Base-by-base conservation (phyloP, 2,888 invertebrate species). In the Ochlodes sylvanus region DNA sequence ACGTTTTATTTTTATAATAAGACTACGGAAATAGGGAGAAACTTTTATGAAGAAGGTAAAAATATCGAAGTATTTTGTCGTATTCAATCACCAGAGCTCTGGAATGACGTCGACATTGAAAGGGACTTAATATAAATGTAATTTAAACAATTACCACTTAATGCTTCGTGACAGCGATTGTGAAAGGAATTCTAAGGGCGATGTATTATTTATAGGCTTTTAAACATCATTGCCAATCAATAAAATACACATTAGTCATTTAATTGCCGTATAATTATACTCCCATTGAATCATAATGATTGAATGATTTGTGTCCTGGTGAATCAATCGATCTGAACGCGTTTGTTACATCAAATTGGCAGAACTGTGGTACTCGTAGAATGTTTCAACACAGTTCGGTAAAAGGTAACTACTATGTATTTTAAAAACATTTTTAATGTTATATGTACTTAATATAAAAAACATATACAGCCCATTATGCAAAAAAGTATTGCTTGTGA, bases 191-290 rank as follows among this genome's bases (percentile, higher is more conserved):
- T 61, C 54, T 67, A 55, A 67, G 21, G 44, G 61, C 38, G 15
- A 61, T 67, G 67, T 62, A 56, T 67, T 67, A 67, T 67, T 62
- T 34, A 67, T 62, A 44, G 17, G 17, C 52, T 52, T 61, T 55
- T 62, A 62, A 57, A 27, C 61, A 61, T n/a, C 56, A 41, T 41
- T 55, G 32, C 34, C 55, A 27, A 44, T 61, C 44, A 21, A 67
- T 61, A 54, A 47, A 44, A 62, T 62, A 62, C 38, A 62, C 62
- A 62, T 68, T 56, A 62, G 47, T 14, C 55, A 62, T 15, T 47
- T 68, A 68, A 68, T 68, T 62, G 62, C 62, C 62, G 21, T 62
- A 34, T 56, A 67, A 61, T 61, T 56, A 56, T 38, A 41, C 56
- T 34, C 9, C 52, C 52, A 52, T 58, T 58, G 56, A 56, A 56